Evolutionary conservation across 2,888 invertebrate genomes (phyloP).

Genomic region (Coelinius sp.): DNA sequence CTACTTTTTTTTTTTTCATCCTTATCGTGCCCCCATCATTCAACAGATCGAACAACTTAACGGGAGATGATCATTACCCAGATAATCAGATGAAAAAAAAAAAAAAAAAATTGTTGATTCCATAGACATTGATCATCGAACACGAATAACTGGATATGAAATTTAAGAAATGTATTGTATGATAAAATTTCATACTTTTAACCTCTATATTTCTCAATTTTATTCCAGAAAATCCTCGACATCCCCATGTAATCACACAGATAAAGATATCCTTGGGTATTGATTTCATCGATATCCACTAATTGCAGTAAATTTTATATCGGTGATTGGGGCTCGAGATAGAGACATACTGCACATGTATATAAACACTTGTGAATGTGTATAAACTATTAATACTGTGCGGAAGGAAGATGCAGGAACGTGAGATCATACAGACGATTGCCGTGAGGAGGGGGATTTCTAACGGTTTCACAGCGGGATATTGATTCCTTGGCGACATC

Average conservation of each 20-base stretch:
- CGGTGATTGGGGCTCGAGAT: slow-evolving; percentile 19
- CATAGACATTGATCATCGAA: slow-evolving; percentile 2
- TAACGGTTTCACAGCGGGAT: slow-evolving; percentile 27
- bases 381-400: slow-evolving; percentile 10
- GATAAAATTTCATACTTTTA: not conserved
- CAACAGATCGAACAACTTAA: slow-evolving; percentile 8
- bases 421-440: slow-evolving; percentile 25
- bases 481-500: slow-evolving; percentile 23
- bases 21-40: not conserved
- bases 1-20: slow-evolving; percentile 3
- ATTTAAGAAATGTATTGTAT: slow-evolving; percentile 7
- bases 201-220: slow-evolving; percentile 5
- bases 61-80: slow-evolving; percentile 22
- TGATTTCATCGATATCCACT: slow-evolving; percentile 12
- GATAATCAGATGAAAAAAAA: slow-evolving; percentile 26
- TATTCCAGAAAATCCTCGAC: not conserved
- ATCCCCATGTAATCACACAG: not conserved
- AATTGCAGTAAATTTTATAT: slow-evolving; percentile 28
- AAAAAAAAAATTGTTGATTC: slow-evolving; percentile 23
- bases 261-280: slow-evolving; percentile 31
- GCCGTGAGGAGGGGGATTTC: not conserved
- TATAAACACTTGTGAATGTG: not conserved
- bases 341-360: slow-evolving; percentile 28
- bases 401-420: slow-evolving; percentile 8
- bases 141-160: slow-evolving; percentile 5